These are phyloP conservation scores for Prunella strophiata DNA, from an alignment of 2,797 vertebrate species.

Conservation along the genomic window DNA sequence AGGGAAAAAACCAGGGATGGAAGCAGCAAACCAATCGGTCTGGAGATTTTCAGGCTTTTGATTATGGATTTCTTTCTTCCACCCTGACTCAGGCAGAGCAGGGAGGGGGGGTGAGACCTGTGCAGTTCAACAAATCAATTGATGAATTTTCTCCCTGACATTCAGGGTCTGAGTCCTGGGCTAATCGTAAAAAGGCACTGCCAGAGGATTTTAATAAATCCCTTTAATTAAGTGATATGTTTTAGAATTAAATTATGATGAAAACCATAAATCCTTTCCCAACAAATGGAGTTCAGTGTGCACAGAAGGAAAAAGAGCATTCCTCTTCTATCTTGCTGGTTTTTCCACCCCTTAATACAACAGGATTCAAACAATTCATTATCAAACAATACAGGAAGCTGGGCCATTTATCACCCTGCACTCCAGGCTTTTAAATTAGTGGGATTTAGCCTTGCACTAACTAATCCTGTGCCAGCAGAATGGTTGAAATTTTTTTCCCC, in stretches of 20 bases:
- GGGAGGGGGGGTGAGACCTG: too few relatives aligned
- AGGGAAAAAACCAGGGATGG: too few relatives aligned
- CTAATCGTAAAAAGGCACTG: slow-evolving; percentile 1
- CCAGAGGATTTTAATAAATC: slow-evolving; percentile 61
- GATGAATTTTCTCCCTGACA: slow-evolving; percentile 50
- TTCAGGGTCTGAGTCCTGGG: slow-evolving; percentile 7
- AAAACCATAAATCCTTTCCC: slow-evolving; percentile 49
- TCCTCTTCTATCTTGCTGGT: background rate
- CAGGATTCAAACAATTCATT: slow-evolving; percentile 43
- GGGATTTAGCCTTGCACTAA: background rate
- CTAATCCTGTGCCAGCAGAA: background rate
- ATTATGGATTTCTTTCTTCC: too few relatives aligned
- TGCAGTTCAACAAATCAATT: slow-evolving; percentile 47
- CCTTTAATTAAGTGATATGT: slow-evolving; percentile 68
- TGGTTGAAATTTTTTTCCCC: rapidly evolving
- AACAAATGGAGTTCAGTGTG: background rate
- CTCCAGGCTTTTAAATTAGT: background rate
- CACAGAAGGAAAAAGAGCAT: background rate
- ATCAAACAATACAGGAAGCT: slow-evolving; percentile 4
- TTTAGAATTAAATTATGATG: slow-evolving; percentile 63
- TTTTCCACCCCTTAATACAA: background rate
- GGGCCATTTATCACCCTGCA: background rate
- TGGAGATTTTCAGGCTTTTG: too few relatives aligned
- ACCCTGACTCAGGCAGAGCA: too few relatives aligned
- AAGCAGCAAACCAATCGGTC: too few relatives aligned